A percentile compares a stretch with the other conserved stretches of the same genome.
Conservation (phyloP, 2,113 vertebrate species). For the Bujurquina vittata region DNA sequence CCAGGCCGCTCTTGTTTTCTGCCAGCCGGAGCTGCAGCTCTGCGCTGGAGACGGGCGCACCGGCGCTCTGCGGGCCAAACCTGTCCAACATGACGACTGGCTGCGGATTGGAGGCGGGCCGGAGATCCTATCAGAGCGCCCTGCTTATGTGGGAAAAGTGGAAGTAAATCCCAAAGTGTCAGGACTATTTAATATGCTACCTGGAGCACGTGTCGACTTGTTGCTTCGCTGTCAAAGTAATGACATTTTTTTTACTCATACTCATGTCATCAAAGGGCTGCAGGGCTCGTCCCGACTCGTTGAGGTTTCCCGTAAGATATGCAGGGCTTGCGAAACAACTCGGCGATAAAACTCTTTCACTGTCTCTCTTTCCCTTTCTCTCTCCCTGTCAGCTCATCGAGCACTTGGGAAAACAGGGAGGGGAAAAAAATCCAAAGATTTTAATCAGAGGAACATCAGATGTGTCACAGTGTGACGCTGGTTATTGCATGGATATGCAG, state of each 20-base stretch:
- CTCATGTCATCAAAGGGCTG: slow-evolving; percentile 16
- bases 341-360: not conserved
- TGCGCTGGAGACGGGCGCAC: slow-evolving; percentile 7
- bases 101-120: not conserved
- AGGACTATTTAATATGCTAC: not conserved
- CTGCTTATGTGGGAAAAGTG: not conserved
- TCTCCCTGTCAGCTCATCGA: not conserved
- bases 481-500: not conserved
- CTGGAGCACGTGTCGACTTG: slow-evolving; percentile 8
- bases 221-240: not conserved
- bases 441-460: not conserved
- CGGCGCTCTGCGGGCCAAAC: slow-evolving; percentile 35
- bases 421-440: not conserved
- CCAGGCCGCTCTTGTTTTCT: slow-evolving; percentile 36
- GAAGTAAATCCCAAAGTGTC: not conserved
- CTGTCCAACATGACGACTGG: slow-evolving; percentile 56
- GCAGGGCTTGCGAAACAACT: slow-evolving; percentile 36
- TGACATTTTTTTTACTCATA: slow-evolving; percentile 1
- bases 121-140: not conserved
- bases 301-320: slow-evolving; percentile 29
- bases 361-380: not conserved
- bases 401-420: not conserved
- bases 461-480: slow-evolving; percentile 5
- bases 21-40: slow-evolving; percentile 64
- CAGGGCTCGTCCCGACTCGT: slow-evolving; percentile 34